These are phyloP conservation scores for Acomys russatus DNA, from an alignment of 2,797 vertebrate genomes.

Conservation along the genomic window DNA sequence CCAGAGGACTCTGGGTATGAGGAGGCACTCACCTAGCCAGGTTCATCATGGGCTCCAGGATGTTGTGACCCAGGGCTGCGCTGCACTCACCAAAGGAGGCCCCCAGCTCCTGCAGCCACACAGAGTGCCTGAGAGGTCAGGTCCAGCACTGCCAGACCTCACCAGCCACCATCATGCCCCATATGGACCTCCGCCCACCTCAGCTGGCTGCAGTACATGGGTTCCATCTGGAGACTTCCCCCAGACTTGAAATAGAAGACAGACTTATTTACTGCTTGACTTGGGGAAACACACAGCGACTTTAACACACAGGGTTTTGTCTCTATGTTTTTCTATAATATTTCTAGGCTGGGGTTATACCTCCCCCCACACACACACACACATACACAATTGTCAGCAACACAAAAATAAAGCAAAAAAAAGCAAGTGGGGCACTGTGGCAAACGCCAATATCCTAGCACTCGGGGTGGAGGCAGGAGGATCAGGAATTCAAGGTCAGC, in stretches of 20 bases:
- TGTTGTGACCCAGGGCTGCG: constrained; percentile 94
- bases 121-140: fast-evolving
- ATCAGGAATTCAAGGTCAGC: not conserved
- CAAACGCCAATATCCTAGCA: not conserved
- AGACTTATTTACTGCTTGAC: too few relatives aligned
- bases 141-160: not conserved
- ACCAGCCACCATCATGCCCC: not conserved
- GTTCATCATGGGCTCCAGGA: constrained; percentile 91
- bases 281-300: not conserved
- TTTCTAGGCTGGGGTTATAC: not conserved
- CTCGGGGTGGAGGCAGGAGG: not conserved
- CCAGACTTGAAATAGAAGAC: not conserved
- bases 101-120: constrained; percentile 91
- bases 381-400: not conserved
- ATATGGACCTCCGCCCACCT: not conserved
- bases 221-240: not conserved
- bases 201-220: not conserved
- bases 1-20: not conserved
- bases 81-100: constrained; percentile 95
- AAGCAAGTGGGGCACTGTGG: not conserved
- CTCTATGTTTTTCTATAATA: not conserved
- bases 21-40: constrained; percentile 92
- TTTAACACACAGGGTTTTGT: not conserved
- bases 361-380: too few relatives aligned
- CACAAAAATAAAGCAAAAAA: not conserved